phyloP scores from a whole-genome alignment of 2,888 invertebrate species.

The Eupithecia centaureata region DNA sequence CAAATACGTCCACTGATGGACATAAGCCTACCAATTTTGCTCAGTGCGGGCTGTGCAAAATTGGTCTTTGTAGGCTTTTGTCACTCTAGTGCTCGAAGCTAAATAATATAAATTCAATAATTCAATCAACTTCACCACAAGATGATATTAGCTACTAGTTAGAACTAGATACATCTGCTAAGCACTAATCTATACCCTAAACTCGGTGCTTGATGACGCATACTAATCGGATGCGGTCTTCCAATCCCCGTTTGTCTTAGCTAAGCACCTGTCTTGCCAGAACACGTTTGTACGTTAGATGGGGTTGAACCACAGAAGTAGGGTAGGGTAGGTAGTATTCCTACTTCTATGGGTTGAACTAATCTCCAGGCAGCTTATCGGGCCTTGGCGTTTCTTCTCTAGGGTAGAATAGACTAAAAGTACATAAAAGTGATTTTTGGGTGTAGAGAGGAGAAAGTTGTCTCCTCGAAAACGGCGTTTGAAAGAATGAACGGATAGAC shows the following conservation, averaged over 20 bases:
- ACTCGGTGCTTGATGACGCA: constrained; percentile 10
- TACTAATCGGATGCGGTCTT: constrained; percentile 6
- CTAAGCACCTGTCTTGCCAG: constrained; percentile 10
- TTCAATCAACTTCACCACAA: neutral
- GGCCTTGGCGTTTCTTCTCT: too few relatives aligned
- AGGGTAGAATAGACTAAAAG: too few relatives aligned
- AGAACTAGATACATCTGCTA: neutral
- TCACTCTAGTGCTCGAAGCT: neutral
- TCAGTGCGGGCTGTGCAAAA: too few relatives aligned
- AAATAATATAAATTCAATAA: neutral
- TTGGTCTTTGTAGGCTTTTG: too few relatives aligned
- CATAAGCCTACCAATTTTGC: too few relatives aligned
- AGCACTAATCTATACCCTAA: constrained; percentile 6
- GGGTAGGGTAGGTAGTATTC: too few relatives aligned
- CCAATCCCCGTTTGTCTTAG: neutral
- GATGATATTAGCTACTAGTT: neutral
- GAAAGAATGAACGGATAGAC: too few relatives aligned
- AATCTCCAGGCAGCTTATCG: neutral
- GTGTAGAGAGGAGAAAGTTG: too few relatives aligned
- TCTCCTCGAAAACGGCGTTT: too few relatives aligned
- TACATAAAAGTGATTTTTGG: too few relatives aligned
- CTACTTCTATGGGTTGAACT: constrained; percentile 3
- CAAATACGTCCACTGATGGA: too few relatives aligned
- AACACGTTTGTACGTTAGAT: neutral
- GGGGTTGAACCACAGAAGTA: constrained; percentile 16